phyloP scores from a whole-genome alignment of 2,888 invertebrate genomes.

The Mythimna vitellina region DNA sequence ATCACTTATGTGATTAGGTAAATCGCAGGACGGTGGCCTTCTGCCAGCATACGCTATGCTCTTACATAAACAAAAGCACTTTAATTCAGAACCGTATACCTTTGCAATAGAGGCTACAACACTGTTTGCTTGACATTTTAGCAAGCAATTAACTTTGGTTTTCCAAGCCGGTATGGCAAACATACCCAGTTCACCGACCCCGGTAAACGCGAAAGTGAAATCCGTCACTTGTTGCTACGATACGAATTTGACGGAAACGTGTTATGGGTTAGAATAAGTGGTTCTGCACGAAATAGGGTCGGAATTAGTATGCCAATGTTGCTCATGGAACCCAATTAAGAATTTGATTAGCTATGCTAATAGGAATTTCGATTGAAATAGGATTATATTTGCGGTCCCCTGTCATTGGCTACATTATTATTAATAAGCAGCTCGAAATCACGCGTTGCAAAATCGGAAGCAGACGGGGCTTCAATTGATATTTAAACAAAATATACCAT shows the following conservation, averaged over 20 bases:
- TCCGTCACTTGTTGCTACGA: slow-evolving; percentile 83
- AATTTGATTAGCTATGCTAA: slow-evolving; percentile 66
- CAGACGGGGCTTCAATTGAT: neutral
- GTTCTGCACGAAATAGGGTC: slow-evolving; percentile 65
- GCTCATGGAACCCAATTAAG: slow-evolving; percentile 47
- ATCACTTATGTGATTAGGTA: slow-evolving; percentile 72
- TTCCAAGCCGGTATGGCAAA: slow-evolving; percentile 71
- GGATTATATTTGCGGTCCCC: slow-evolving; percentile 37
- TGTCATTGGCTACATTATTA: slow-evolving; percentile 34
- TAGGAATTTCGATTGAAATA: slow-evolving; percentile 49
- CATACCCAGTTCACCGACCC: slow-evolving; percentile 74
- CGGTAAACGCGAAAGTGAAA: slow-evolving; percentile 82
- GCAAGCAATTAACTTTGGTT: slow-evolving; percentile 67
- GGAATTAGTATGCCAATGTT: slow-evolving; percentile 67
- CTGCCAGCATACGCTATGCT: slow-evolving; percentile 36
- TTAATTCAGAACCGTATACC: slow-evolving; percentile 50
- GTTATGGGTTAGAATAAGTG: slow-evolving; percentile 70
- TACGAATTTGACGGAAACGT: slow-evolving; percentile 76
- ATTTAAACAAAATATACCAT: slow-evolving; percentile 37
- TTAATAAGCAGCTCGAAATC: slow-evolving; percentile 21
- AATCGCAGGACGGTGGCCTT: slow-evolving; percentile 62
- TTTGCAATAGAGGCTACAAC: slow-evolving; percentile 52
- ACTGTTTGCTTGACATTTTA: slow-evolving; percentile 58
- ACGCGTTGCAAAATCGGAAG: slow-evolving; percentile 19
- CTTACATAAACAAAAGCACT: slow-evolving; percentile 32